These are phyloP conservation scores for Achroia grisella DNA, from an alignment of 1,140 invertebrate species.

Conservation along the genomic window DNA sequence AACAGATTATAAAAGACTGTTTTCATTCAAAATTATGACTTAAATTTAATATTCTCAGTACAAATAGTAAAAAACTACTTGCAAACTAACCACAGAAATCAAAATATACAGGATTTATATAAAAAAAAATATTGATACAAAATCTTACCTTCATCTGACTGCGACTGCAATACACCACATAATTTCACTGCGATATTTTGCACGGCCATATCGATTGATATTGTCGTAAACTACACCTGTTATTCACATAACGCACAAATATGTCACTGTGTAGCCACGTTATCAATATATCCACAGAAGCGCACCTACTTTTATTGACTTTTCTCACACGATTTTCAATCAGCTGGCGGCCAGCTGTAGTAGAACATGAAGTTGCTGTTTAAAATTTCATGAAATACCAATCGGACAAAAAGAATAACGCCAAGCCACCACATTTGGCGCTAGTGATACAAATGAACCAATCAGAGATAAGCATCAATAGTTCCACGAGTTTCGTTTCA, in stretches of 20 bases:
- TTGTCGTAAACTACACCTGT: conserved; percentile 19
- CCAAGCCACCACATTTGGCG: conserved; percentile 21
- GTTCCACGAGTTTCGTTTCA: conserved; percentile 19
- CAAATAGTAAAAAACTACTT: no score
- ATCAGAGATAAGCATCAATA: conserved; percentile 26
- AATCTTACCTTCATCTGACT: conserved; percentile 44
- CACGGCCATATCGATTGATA: conserved; percentile 31
- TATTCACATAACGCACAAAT: conserved; percentile 26
- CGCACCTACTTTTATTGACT: conserved; percentile 42
- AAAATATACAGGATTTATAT: background rate
- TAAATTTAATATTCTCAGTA: no score
- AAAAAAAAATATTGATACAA: conserved; percentile 1
- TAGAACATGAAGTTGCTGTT: conserved; percentile 40
- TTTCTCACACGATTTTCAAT: conserved; percentile 58
- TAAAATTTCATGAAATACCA: conserved; percentile 24
- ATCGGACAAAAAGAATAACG: conserved; percentile 23
- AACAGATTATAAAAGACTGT: no score
- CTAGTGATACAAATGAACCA: conserved; percentile 21
- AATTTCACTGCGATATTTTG: conserved; percentile 69
- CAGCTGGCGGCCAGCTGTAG: conserved; percentile 69
- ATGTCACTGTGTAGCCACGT: conserved; percentile 23
- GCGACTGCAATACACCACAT: conserved; percentile 59
- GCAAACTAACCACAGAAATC: no score
- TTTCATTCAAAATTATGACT: no score
- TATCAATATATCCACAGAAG: conserved; percentile 32